These are phyloP conservation scores for Drosophila incognita DNA, from an alignment of 2,888 invertebrate species.

Conservation along the genomic window DNA sequence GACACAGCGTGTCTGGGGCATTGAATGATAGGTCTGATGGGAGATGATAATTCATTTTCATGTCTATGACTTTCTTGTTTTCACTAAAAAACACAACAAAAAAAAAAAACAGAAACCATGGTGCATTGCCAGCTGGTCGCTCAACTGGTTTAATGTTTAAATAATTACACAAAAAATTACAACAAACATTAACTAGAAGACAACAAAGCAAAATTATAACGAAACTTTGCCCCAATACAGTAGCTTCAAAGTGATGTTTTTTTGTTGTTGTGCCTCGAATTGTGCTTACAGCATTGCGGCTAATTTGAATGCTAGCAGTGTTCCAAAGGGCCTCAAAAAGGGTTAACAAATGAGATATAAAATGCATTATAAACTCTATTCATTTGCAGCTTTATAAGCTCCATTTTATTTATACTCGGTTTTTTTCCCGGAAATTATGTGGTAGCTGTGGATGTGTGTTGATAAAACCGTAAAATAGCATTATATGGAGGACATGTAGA, in stretches of 20 bases:
- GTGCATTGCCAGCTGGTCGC: slow-evolving; percentile 36
- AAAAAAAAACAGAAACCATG: slow-evolving; percentile 17
- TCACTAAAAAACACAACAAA: slow-evolving; percentile 47
- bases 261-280: slow-evolving; percentile 6
- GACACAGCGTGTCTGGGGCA: slow-evolving; percentile 14
- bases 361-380: slow-evolving; percentile 6
- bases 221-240: slow-evolving; percentile 44
- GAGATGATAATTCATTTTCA: slow-evolving; percentile 72
- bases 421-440: neutral
- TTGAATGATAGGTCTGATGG: slow-evolving; percentile 27
- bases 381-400: slow-evolving; percentile 12
- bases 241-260: slow-evolving; percentile 33
- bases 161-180: slow-evolving; percentile 73
- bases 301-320: slow-evolving; percentile 8
- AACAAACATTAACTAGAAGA: slow-evolving; percentile 43
- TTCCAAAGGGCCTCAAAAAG: slow-evolving; percentile 3
- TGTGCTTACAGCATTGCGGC: slow-evolving; percentile 13
- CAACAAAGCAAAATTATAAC: slow-evolving; percentile 51
- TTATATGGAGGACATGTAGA: neutral
- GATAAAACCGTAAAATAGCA: no score
- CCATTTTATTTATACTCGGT: neutral
- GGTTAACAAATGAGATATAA: slow-evolving; percentile 25
- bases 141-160: slow-evolving; percentile 77
- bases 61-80: slow-evolving; percentile 69
- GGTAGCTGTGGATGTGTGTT: neutral